Conservation (phyloP, 2,888 invertebrate genomes). For the Ceraclea dissimilis region DNA sequence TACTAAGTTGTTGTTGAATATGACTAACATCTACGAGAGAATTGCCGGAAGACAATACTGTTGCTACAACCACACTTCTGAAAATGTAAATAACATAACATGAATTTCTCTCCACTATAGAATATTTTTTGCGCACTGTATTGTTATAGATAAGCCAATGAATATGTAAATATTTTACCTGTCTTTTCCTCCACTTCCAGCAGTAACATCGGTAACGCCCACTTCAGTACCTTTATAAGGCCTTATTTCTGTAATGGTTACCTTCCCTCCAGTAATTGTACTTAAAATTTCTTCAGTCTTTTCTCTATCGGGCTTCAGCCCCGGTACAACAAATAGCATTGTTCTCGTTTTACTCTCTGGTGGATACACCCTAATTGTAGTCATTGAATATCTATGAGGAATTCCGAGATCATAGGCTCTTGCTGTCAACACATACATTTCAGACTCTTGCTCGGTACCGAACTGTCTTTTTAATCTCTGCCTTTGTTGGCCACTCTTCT, state of each 20-base stretch:
- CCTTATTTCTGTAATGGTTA: constrained; percentile 66
- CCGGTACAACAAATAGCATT: constrained; percentile 77
- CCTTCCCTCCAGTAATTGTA: constrained; percentile 71
- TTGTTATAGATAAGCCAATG: constrained; percentile 66
- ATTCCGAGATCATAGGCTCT: constrained; percentile 81
- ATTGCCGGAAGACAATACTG: constrained; percentile 59
- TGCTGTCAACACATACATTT: constrained; percentile 60
- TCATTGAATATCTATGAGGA: constrained; percentile 65
- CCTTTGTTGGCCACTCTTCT: constrained; percentile 40
- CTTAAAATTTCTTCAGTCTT: constrained; percentile 69
- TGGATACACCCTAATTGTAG: constrained; percentile 69
- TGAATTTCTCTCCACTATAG: too few species aligned
- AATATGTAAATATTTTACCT: constrained; percentile 37
- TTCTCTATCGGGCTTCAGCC: constrained; percentile 62
- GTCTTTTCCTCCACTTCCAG: constrained; percentile 48
- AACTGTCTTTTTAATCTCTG: constrained; percentile 46
- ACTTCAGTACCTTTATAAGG: constrained; percentile 55
- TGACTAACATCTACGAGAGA: constrained; percentile 65
- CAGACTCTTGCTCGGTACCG: constrained; percentile 40
- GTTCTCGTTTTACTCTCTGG: constrained; percentile 68
- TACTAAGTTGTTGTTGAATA: constrained; percentile 55
- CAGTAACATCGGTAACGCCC: constrained; percentile 47
- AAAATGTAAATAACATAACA: constrained; percentile 28
- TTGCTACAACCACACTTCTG: constrained; percentile 66
- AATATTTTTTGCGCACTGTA: too few species aligned